These are phyloP conservation scores for Orthonyx spaldingii DNA, from an alignment of 2,113 vertebrate genomes.

Conservation along the genomic window DNA sequence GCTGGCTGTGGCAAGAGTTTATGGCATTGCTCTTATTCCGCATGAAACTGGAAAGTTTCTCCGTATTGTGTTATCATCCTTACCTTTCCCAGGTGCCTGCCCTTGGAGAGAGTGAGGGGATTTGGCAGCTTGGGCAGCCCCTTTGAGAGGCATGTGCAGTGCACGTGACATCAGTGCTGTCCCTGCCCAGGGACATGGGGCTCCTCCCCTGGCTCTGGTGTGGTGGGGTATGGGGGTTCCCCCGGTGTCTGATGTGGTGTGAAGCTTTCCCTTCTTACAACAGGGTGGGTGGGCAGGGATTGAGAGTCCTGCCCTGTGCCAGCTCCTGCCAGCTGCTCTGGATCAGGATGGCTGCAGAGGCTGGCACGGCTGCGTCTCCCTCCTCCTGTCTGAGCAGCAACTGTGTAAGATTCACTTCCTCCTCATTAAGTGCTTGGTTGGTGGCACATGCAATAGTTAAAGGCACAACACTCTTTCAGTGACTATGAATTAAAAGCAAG, in stretches of 20 bases:
- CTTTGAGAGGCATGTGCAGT: not conserved
- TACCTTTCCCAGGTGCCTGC: not conserved
- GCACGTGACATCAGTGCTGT: fast-evolving
- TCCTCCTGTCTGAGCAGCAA: not conserved
- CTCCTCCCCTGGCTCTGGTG: not conserved
- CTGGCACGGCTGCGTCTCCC: not conserved
- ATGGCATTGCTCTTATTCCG: not conserved
- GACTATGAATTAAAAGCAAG: not conserved
- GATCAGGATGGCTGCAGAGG: not conserved
- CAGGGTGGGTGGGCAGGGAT: not conserved
- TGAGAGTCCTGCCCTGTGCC: not conserved
- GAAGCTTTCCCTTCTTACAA: not conserved
- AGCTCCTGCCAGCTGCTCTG: not conserved
- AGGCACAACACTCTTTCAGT: not conserved
- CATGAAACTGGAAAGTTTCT: not conserved
- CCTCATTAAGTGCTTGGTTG: not conserved
- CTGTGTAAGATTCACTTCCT: not conserved
- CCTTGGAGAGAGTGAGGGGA: not conserved
- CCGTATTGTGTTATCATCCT: not conserved
- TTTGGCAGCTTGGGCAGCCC: not conserved
- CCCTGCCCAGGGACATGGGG: not conserved
- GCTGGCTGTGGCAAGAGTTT: not conserved
- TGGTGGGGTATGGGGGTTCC: fast-evolving
- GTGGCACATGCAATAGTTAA: not conserved
- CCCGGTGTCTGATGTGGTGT: fast-evolving